Evolutionary conservation across 2,113 vertebrate genomes (phyloP), one percentile per base, ranked within the genome.

Genomic region (Eonycteris spelaea): DNA sequence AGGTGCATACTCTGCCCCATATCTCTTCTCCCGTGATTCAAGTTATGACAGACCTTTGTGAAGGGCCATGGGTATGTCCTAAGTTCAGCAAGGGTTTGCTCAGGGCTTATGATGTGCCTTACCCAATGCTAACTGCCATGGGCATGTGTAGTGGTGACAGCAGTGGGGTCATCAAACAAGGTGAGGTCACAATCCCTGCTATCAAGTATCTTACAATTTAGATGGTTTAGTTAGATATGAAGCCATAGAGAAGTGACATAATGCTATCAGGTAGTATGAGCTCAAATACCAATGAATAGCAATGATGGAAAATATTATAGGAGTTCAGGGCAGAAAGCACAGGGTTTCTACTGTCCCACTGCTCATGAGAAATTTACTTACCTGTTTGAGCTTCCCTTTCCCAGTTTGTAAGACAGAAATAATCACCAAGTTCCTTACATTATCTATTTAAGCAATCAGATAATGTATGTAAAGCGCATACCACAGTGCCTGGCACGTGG

Each of bases 391-490:
- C 12, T 38, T 80, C 35, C 5, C 24, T 55, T 38, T 86, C 75
- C 57, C 3, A 11, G 70, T 7, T 45, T 40, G 16, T 86, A 59
- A 35, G 43, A 75, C 24, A n/a, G 30, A 93, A 18, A 16, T 43
- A 38, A 53, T 51, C 30, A n/a, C 51, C 48, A 15, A 14, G 48
- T 51, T 51, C 48, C 51, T 51, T 51, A 51, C 15, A 16, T 51
- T 51, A 51, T 51, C 51, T 51, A 51, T 51, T 84, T 87, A 79
- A 90, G 70, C 40, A 65, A 85, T 93, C 43, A 90, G 55, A 87
- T 40, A 57, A 67, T 48, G 24, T 59, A 61, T 85, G 83, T 71
- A 55, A 71, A 86, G 13, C 35, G 6, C 38, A 68, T 59, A 83
- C 55, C 61, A 53, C 33, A 55, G 14, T 35, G 35, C 35, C 84